A percentile compares a stretch with the other conserved stretches of the same genome.
phyloP scores from a whole-genome alignment of 2,888 invertebrate genomes.

The Leuctra nigra region DNA sequence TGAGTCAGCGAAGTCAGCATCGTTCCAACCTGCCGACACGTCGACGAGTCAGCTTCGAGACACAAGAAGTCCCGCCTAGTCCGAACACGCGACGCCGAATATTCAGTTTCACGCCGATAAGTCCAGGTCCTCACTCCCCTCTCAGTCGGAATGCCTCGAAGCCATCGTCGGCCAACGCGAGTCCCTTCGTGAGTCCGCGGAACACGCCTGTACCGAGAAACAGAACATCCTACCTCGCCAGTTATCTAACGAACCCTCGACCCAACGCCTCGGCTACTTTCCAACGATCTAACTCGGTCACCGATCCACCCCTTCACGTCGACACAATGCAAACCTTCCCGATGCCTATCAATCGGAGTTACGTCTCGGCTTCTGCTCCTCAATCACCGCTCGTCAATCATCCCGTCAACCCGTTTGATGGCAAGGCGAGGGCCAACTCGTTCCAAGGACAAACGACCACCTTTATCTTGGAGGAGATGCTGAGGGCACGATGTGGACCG shows the following conservation, averaged over 20 bases:
- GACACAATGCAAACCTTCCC: slow-evolving; percentile 1
- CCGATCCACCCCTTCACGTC: no score
- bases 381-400: slow-evolving; percentile 21
- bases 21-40: slow-evolving; percentile 36
- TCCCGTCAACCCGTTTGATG: not conserved
- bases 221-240: slow-evolving; percentile 4
- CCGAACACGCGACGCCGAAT: slow-evolving; percentile 71
- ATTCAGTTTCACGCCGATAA: slow-evolving; percentile 82
- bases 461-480: not conserved
- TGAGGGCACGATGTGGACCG: not conserved
- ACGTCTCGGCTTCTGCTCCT: slow-evolving; percentile 25
- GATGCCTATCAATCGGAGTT: not conserved
- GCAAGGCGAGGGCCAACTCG: not conserved
- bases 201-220: slow-evolving; percentile 62
- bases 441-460: not conserved
- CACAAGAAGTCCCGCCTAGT: slow-evolving; percentile 56
- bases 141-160: slow-evolving; percentile 48
- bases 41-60: slow-evolving; percentile 53
- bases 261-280: not conserved
- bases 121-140: slow-evolving; percentile 67
- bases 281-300: slow-evolving; percentile 25
- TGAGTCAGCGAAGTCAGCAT: slow-evolving; percentile 22
- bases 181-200: slow-evolving; percentile 77
- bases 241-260: not conserved
- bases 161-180: slow-evolving; percentile 61